Evolutionary conservation across 1,140 invertebrate genomes (phyloP).

Genomic region (Drusus annulatus): DNA sequence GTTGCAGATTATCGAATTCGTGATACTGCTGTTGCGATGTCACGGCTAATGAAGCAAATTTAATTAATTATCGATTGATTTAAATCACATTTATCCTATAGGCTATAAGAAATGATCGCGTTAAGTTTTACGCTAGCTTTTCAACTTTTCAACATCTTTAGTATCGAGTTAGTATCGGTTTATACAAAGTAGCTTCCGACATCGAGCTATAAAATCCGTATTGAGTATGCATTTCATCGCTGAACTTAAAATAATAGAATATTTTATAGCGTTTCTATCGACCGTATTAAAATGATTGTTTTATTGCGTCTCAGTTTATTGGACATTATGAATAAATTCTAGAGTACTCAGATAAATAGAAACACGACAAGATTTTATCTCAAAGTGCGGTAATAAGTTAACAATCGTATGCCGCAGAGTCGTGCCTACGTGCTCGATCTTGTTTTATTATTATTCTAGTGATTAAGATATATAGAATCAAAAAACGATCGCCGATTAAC

Average conservation of each 20-base stretch:
- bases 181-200: slow-evolving; percentile 16
- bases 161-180: slow-evolving; percentile 31
- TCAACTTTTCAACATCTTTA: slow-evolving; percentile 3
- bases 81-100: slow-evolving; percentile 18
- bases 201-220: slow-evolving; percentile 8
- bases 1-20: not conserved
- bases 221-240: slow-evolving; percentile 7
- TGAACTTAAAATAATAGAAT: slow-evolving; percentile 18
- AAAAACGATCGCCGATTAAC: not conserved
- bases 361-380: slow-evolving; percentile 6
- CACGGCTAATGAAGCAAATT: slow-evolving; percentile 24
- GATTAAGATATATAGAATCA: no score
- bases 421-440: no score
- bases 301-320: not conserved
- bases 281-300: slow-evolving; percentile 4
- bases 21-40: not conserved
- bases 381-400: no score
- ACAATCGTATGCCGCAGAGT: no score
- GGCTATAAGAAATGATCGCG: slow-evolving; percentile 36
- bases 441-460: no score
- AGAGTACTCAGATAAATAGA: not conserved
- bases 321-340: not conserved
- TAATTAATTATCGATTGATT: slow-evolving; percentile 34
- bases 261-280: slow-evolving; percentile 23
- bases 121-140: slow-evolving; percentile 30